Evolutionary conservation across 2,113 vertebrate genomes (phyloP), one percentile per base, ranked within the genome.

Genomic region (Setophaga coronata): DNA sequence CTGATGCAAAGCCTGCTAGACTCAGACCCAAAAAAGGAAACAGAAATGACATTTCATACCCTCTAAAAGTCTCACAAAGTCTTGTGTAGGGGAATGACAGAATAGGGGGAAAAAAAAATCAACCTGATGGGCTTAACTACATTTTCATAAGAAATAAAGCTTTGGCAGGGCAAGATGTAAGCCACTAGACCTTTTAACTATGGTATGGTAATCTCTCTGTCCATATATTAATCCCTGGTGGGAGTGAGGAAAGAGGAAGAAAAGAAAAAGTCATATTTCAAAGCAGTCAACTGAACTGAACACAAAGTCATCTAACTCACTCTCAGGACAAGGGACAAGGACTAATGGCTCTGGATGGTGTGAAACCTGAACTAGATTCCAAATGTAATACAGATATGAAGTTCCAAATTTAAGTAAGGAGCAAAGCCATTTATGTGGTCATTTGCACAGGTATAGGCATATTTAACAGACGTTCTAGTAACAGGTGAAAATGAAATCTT

Each of bases 51-150:
- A 78, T 67, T 94, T 92, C 71, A 40, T 89, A 56, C 33, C 21
- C 26, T 83, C 47, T 67, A 81, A 83, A 94, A 83, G 42, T 43
- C 67, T 88, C 36, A 67, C 53, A 81, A 93, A 67, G 34, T 34
- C 23, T 79, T 50, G 12, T 66, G 38, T 19, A 80, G 28, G 26
- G 10, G 34, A 80, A 83, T 0, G 3, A 85, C 10, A 88, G 38
- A 66, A 66, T 13, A 50, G 50, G 10, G 66, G 17, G 8, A 56
- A 10, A 48, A n/a, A 78, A 82, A 87, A 60, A 58, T 51, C 50
- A 82, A 64, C 18, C 13, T 36, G 5, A 61, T 21, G 38, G 64
- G 14, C 15, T 47, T 60, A 86, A 77, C 34, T 87, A 58, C 10
- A 24, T 48, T 85, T 78, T 88, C 57, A 83, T 45, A n/a, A 78